Evolutionary conservation across 2,113 vertebrate genomes (phyloP).

Genomic region (Phrynosoma blainvillii): DNA sequence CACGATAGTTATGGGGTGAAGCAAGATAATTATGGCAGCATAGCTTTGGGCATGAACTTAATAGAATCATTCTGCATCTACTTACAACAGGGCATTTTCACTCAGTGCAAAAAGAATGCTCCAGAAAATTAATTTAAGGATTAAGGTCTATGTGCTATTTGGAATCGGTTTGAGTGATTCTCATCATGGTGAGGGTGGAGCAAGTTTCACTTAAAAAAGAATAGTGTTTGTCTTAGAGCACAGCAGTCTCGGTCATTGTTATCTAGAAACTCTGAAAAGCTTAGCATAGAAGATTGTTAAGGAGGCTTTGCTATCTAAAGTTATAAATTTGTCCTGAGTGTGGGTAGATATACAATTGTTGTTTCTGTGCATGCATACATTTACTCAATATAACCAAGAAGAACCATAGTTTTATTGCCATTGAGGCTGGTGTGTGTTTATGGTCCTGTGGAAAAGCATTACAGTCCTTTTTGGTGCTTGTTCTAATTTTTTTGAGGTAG

Average conservation of each 20-base stretch:
- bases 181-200: not conserved
- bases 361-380: not conserved
- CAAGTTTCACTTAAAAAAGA: not conserved
- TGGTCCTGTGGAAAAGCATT: not conserved
- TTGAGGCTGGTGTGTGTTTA: no score
- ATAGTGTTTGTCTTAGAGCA: not conserved
- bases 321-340: not conserved
- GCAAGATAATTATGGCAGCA: not conserved
- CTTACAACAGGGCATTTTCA: not conserved
- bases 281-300: not conserved
- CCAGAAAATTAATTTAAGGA: not conserved
- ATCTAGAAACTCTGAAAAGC: not conserved
- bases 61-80: not conserved
- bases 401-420: not conserved
- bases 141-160: not conserved
- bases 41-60: not conserved
- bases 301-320: not conserved
- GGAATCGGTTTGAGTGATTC: not conserved
- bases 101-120: no score
- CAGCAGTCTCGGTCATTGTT: not conserved
- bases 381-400: not conserved
- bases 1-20: not conserved
- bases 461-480: not conserved
- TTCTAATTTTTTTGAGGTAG: not conserved
- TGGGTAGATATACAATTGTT: not conserved